Percentiles rank a stretch among this genome's conserved stretches.
These are phyloP conservation scores for Cyprichromis sp. DNA, from an alignment of 2,113 vertebrate species.

Conservation along the genomic window DNA sequence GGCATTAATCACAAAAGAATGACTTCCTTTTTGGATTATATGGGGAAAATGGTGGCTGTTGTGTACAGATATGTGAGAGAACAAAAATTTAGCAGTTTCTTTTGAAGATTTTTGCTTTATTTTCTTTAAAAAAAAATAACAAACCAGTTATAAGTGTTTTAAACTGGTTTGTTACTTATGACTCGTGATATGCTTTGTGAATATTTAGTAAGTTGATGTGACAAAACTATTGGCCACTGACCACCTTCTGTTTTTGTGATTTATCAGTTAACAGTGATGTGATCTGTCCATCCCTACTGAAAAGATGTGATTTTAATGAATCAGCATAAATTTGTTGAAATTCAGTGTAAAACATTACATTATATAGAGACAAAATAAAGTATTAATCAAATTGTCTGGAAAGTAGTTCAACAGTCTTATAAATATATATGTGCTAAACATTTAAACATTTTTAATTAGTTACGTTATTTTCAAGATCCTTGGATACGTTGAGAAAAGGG, in stretches of 20 bases:
- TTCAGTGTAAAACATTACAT: not conserved
- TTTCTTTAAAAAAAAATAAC: not conserved
- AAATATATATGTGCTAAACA: not conserved
- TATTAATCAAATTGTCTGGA: not conserved
- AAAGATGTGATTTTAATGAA: not conserved
- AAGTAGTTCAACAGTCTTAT: not conserved
- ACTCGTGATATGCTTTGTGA: not conserved
- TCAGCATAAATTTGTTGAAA: not conserved
- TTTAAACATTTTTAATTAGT: not conserved
- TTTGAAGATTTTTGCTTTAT: not conserved
- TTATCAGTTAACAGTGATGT: not conserved
- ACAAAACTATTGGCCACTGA: not conserved
- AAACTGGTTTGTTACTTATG: not conserved
- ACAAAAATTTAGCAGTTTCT: not conserved
- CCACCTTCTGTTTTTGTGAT: not conserved
- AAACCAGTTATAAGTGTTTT: not conserved
- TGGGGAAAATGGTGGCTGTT: not conserved
- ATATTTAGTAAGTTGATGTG: not conserved
- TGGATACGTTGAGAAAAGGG: fast-evolving
- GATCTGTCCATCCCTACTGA: not conserved
- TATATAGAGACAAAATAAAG: fast-evolving
- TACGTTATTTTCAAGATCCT: not conserved
- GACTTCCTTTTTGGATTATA: not conserved
- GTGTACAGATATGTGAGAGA: not conserved
- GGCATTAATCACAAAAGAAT: not conserved